Percentiles rank a stretch among this genome's conserved stretches.
phyloP scores from a whole-genome alignment of 2,797 vertebrate genomes.

The Pseudomugil gertrudae region DNA sequence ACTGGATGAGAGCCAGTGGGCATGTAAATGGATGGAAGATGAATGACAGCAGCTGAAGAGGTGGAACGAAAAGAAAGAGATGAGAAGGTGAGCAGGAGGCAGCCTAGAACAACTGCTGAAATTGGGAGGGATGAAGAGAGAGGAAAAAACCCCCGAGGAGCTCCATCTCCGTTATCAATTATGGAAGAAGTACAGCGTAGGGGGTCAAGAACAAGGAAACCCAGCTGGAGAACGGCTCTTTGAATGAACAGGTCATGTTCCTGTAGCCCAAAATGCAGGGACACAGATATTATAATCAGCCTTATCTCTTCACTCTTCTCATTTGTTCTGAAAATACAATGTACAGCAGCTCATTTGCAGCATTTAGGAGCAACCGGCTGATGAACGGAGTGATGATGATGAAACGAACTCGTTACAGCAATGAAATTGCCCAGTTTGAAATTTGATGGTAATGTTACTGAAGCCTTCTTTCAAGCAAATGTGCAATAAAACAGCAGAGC shows the following conservation, averaged over 20 bases:
- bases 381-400: not conserved
- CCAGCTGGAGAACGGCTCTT: constrained; percentile 30
- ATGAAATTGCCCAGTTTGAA: not conserved
- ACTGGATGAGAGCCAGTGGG: constrained; percentile 67
- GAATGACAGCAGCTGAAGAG: constrained; percentile 59
- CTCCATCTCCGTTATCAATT: constrained; percentile 76
- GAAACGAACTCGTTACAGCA: not conserved
- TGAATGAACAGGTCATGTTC: constrained; percentile 28
- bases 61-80: constrained; percentile 53
- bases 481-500: not conserved
- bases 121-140: constrained; percentile 57
- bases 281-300: constrained; percentile 22
- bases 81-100: constrained; percentile 61
- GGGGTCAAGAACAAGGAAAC: constrained; percentile 13
- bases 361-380: constrained; percentile 2
- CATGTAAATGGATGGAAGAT: constrained; percentile 72
- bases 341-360: not conserved
- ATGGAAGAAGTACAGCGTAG: constrained; percentile 51
- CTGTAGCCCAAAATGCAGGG: constrained; percentile 3
- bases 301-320: constrained; percentile 1
- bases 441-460: not conserved
- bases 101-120: constrained; percentile 63
- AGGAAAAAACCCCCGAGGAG: constrained; percentile 64
- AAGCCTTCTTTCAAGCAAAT: not conserved
- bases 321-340: not conserved